These are phyloP conservation scores for Andricus quercusramuli DNA, from an alignment of 2,888 invertebrate genomes.

Conservation along the genomic window DNA sequence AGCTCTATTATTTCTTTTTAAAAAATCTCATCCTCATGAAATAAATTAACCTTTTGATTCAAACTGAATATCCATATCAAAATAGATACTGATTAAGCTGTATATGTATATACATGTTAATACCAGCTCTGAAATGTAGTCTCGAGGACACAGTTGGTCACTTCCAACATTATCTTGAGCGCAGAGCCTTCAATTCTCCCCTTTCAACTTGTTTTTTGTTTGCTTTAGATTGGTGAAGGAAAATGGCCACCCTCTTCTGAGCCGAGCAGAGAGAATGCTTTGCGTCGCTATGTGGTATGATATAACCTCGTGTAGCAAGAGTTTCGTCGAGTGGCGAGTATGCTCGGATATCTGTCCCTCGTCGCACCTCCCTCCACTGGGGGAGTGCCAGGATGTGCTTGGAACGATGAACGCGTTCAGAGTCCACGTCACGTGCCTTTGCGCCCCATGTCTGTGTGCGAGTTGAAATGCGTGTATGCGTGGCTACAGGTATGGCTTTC, in stretches of 20 bases:
- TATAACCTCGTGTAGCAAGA: constrained; percentile 55
- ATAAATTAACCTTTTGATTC: neutral
- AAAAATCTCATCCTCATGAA: neutral
- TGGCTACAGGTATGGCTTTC: constrained; percentile 56
- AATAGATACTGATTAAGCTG: neutral
- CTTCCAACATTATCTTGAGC: neutral
- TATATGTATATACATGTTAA: neutral
- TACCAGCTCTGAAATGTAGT: neutral
- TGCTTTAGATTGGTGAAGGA: constrained; percentile 3
- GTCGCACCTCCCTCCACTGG: constrained; percentile 71
- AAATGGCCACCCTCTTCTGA: constrained; percentile 22
- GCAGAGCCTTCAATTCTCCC: neutral
- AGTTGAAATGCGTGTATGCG: constrained; percentile 30
- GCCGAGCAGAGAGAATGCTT: constrained; percentile 26
- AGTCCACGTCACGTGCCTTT: constrained; percentile 61
- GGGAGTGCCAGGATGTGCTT: constrained; percentile 78
- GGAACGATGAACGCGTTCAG: constrained; percentile 74
- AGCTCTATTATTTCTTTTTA: neutral
- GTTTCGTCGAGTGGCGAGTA: constrained; percentile 55
- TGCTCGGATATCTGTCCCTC: constrained; percentile 70
- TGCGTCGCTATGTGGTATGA: constrained; percentile 47
- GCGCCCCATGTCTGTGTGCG: constrained; percentile 47
- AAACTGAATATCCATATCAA: neutral
- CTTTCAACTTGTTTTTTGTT: neutral
- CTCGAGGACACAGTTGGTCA: constrained; percentile 7